A percentile compares a stretch with the other conserved stretches of the same genome.
phyloP scores from a whole-genome alignment of 2,113 vertebrate species.

The Turnix velox region DNA sequence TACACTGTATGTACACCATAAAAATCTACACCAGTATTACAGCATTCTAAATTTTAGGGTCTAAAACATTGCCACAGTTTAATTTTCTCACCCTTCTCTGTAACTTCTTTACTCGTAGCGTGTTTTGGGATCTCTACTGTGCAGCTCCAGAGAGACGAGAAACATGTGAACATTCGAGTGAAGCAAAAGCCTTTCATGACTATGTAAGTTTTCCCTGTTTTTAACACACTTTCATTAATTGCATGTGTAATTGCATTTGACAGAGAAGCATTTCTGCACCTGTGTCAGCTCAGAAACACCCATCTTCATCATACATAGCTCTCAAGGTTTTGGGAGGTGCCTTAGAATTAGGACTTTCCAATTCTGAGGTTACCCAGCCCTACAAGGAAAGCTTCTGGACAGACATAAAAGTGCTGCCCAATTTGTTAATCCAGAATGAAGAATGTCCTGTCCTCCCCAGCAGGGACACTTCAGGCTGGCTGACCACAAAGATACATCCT shows the following conservation, averaged over 20 bases:
- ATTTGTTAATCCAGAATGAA: not conserved
- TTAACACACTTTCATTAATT: not conserved
- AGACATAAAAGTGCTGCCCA: not conserved
- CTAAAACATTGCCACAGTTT: too few relatives aligned
- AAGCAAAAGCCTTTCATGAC: conserved; percentile 89
- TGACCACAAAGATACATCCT: not conserved
- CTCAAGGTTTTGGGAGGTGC: not conserved
- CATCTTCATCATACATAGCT: not conserved
- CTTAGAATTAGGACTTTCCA: not conserved
- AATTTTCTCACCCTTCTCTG: not conserved
- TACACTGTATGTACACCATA: not conserved
- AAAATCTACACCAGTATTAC: not conserved
- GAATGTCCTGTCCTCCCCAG: not conserved
- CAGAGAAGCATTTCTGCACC: not conserved
- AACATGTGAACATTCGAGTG: conserved; percentile 88
- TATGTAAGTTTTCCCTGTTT: conserved; percentile 76
- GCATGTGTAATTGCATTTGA: not conserved
- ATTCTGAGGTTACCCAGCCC: not conserved
- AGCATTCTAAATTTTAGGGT: too few relatives aligned
- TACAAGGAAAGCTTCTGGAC: not conserved
- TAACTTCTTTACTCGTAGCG: conserved; percentile 69
- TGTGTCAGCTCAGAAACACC: not conserved
- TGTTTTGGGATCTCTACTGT: conserved; percentile 91
- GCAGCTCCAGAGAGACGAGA: conserved; percentile 87
- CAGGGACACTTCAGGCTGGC: not conserved